Base-by-base conservation (phyloP, 2,888 invertebrate genomes). In the Melanotus villosus region DNA sequence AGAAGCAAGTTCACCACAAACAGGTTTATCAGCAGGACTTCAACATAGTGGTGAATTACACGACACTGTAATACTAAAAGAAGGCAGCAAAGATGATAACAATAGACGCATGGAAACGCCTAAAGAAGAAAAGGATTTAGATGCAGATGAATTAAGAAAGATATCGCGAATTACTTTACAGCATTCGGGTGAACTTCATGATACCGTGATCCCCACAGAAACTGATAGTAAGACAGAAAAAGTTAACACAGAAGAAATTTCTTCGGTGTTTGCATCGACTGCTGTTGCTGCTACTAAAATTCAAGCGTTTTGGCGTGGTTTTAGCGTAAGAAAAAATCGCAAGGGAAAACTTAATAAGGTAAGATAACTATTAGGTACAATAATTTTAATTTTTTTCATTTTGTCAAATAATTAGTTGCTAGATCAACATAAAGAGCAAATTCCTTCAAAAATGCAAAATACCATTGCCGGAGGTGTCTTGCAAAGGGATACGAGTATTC, bases 271-370 rank as follows among this genome's bases (percentile, higher is more conserved):
- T 41, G 18, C 12, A 2, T 5, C 12, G 9, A 7, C 41, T 41
- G 41, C 2, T n/a, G 36, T 1, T 14, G 89, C 89, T 14, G 90
- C 91, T 32, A 90, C 89, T 1, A 88, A 88, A 76, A 91, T 91
- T 74, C 91, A 91, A 83, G 90, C 91, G 12, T 19, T 59, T 6
- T 74, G 73, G 74, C 64, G 67, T 60, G 68, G 68, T 7, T 70
- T 56, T 50, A 36, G 12, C 10, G 41, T 23, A 36, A 70, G 68
- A 65, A 65, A 68, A 54, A 32, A 9, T 21, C n/a, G 19, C 9
- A 21, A 21, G 10, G 54, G n/a, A 16, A n/a, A 16, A 7, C 9
- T 10, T 26, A n/a, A 41, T 16, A 7, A 41, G 32, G 32, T 10
- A 18, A 26, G 9, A 18, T 54, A 32, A 34, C 30, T 54, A n/a